Percentiles rank a stretch among this genome's conserved stretches.
Evolutionary conservation across 2,113 vertebrate species (phyloP).

Genomic region (Caloenas nicobarica): DNA sequence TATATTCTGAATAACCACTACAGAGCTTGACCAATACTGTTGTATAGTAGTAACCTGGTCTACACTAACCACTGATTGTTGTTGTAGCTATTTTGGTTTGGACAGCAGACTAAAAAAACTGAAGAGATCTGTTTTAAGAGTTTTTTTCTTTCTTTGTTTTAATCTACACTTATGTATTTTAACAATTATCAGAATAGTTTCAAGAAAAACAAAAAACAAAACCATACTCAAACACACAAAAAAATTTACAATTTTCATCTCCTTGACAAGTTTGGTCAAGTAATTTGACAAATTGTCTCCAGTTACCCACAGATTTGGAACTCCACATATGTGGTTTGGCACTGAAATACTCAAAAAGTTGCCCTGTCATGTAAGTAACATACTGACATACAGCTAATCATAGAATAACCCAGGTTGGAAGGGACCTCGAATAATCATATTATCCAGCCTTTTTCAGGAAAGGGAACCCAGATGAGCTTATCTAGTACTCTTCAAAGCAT

Average conservation of each 20-base stretch:
- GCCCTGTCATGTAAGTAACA: neutral
- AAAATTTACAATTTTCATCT: neutral
- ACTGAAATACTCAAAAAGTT: neutral
- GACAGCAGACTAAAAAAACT: neutral
- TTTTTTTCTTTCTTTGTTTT: too few species aligned
- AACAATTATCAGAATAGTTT: neutral
- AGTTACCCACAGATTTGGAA: neutral
- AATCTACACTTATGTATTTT: neutral
- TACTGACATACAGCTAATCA: neutral
- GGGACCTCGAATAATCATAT: neutral
- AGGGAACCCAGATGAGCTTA: neutral
- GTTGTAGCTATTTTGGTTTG: neutral
- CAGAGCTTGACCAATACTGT: neutral
- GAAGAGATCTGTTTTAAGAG: neutral
- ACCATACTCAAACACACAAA: neutral
- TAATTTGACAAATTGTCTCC: neutral
- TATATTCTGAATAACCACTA: neutral
- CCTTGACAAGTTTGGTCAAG: neutral
- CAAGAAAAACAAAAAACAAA: neutral
- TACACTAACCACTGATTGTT: neutral
- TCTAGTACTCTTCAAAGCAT: neutral
- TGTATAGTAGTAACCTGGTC: neutral
- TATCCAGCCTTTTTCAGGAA: neutral
- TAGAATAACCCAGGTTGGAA: neutral
- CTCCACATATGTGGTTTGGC: neutral